Evolutionary conservation across 2,888 invertebrate genomes (phyloP).

Genomic region (Proisotoma minuta): DNA sequence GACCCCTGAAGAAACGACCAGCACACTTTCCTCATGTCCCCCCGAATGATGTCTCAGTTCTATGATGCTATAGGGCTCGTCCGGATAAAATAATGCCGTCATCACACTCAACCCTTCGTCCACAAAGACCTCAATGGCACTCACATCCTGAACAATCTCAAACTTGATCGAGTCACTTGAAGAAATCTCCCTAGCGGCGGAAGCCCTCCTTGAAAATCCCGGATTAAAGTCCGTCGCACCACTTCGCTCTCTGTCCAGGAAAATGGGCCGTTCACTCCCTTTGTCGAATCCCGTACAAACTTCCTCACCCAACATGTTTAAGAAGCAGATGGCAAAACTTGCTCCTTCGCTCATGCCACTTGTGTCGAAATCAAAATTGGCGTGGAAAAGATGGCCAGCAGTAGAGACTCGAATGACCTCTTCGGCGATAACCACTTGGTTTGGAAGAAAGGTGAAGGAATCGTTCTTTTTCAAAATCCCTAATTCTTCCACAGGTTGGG

Average conservation of each 20-base stretch:
- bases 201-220: conserved; percentile 8
- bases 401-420: not conserved
- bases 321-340: conserved; percentile 24
- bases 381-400: conserved; percentile 1
- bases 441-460: not conserved
- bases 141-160: conserved; percentile 34
- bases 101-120: conserved; percentile 36
- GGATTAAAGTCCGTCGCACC: conserved; percentile 26
- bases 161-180: conserved; percentile 15
- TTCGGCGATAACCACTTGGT: not conserved
- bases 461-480: not conserved
- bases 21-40: conserved; percentile 1
- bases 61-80: conserved; percentile 17
- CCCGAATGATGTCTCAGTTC: conserved; percentile 22
- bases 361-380: conserved; percentile 24
- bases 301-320: conserved; percentile 4
- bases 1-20: conserved; percentile 1
- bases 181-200: conserved; percentile 14
- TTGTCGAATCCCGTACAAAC: conserved; percentile 12
- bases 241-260: conserved; percentile 28
- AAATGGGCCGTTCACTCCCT: conserved; percentile 2
- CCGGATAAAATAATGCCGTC: conserved; percentile 37
- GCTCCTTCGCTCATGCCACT: not conserved
- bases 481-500: conserved; percentile 14
- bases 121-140: conserved; percentile 39